phyloP scores from a whole-genome alignment of 2,113 vertebrate species.

The Ploceus nigricollis region DNA sequence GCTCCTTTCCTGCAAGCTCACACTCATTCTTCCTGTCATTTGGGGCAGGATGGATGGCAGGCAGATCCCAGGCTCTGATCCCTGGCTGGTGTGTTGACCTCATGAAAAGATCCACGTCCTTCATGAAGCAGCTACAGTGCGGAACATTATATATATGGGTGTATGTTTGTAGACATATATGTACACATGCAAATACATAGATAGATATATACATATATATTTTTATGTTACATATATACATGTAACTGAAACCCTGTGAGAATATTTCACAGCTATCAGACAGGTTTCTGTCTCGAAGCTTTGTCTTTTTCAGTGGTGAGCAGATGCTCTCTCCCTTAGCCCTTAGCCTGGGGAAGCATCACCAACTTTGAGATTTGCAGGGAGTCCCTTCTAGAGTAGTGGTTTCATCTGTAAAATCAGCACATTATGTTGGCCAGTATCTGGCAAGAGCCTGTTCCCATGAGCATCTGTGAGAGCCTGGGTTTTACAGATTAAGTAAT shows the following conservation, averaged over 20 bases:
- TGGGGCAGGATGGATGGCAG: background rate
- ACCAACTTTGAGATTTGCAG: background rate
- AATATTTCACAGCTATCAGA: background rate
- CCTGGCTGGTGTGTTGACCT: background rate
- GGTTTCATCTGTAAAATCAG: background rate
- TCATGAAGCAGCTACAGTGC: background rate
- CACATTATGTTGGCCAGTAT: background rate
- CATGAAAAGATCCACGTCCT: background rate
- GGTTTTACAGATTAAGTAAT: background rate
- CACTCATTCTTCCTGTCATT: background rate
- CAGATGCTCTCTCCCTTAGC: background rate
- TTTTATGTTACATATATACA: fast-evolving
- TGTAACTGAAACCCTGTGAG: background rate
- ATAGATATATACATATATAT: background rate
- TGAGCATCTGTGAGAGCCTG: background rate
- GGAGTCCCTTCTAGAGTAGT: background rate
- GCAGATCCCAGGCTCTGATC: background rate
- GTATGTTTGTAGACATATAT: background rate
- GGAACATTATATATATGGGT: background rate
- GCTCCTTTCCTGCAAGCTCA: background rate
- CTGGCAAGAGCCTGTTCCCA: background rate
- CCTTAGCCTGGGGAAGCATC: background rate
- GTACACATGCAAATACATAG: background rate
- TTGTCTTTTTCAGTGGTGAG: background rate
- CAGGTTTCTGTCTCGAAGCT: background rate